These are phyloP conservation scores for Cephus rjabovi DNA, from an alignment of 2,888 invertebrate species.

Conservation along the genomic window DNA sequence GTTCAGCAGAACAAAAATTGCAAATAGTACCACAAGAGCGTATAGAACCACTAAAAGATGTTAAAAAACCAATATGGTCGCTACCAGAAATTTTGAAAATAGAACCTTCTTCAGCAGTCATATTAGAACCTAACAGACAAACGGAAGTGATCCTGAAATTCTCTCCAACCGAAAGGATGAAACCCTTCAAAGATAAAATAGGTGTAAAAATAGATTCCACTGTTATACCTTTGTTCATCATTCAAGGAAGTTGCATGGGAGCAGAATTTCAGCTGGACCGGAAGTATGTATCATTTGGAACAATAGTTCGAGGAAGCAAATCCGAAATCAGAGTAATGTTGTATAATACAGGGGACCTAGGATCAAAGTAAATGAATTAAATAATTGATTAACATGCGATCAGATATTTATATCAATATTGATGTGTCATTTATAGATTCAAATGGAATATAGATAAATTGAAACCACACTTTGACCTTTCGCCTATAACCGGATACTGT, in stretches of 20 bases:
- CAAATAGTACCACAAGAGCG: slow-evolving; percentile 22
- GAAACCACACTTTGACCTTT: slow-evolving; percentile 70
- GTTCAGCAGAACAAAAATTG: slow-evolving; percentile 29
- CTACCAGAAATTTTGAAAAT: slow-evolving; percentile 49
- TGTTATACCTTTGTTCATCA: slow-evolving; percentile 68
- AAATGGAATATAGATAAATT: slow-evolving; percentile 68
- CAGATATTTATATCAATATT: background rate
- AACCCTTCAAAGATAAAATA: slow-evolving; percentile 65
- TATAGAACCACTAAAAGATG: slow-evolving; percentile 14
- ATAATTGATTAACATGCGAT: slow-evolving; percentile 6
- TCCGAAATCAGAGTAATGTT: slow-evolving; percentile 66
- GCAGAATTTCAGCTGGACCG: slow-evolving; percentile 68
- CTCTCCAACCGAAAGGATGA: slow-evolving; percentile 56
- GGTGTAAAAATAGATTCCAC: slow-evolving; percentile 68
- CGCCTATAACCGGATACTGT: slow-evolving; percentile 74
- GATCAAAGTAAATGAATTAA: slow-evolving; percentile 65
- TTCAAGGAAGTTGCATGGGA: slow-evolving; percentile 69
- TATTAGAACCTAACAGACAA: slow-evolving; percentile 56
- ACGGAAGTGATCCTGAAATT: slow-evolving; percentile 60
- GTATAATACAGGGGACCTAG: slow-evolving; percentile 71
- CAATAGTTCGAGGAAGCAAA: slow-evolving; percentile 67
- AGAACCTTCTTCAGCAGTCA: slow-evolving; percentile 49
- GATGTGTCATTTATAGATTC: slow-evolving; percentile 59
- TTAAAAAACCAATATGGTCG: background rate
- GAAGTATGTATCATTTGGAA: slow-evolving; percentile 69